Conservation (phyloP, 2,888 invertebrate species). For the Acleris holmiana region DNA sequence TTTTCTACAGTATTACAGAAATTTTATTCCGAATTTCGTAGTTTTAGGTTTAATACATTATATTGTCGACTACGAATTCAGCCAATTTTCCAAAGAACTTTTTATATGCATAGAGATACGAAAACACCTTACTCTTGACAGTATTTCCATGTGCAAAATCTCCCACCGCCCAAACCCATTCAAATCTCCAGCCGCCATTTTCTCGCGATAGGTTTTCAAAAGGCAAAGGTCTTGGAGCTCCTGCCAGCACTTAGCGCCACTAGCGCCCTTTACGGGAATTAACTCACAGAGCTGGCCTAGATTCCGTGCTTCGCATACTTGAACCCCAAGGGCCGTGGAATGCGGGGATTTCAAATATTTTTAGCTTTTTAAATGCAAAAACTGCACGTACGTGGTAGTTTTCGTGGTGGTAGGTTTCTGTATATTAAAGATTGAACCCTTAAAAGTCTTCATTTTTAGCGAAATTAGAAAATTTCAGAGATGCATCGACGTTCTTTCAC, state of each 20-base stretch:
- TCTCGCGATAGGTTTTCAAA: constrained; percentile 5
- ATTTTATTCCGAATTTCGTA: too few relatives aligned
- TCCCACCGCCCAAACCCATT: neutral
- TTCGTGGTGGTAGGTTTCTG: neutral
- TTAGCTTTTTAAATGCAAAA: neutral
- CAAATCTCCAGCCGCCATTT: neutral
- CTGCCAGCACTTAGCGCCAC: constrained; percentile 18
- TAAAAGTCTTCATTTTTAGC: too few relatives aligned
- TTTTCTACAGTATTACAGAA: too few relatives aligned
- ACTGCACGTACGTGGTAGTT: neutral
- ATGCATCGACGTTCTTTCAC: too few relatives aligned
- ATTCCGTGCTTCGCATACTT: constrained; percentile 16
- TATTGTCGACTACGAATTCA: too few relatives aligned
- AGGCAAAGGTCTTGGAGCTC: constrained; percentile 21
- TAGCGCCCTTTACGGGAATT: constrained; percentile 14
- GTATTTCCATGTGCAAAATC: too few relatives aligned
- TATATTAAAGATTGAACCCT: neutral
- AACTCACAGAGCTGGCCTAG: constrained; percentile 22
- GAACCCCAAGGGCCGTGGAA: constrained; percentile 5
- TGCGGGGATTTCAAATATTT: constrained; percentile 18
- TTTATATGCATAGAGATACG: too few relatives aligned
- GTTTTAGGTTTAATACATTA: too few relatives aligned
- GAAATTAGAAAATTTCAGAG: too few relatives aligned
- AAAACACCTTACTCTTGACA: too few relatives aligned
- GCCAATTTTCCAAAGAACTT: too few relatives aligned